Evolutionary conservation across 1,140 invertebrate species (phyloP).

Genomic region (Eufriesea mexicana): DNA sequence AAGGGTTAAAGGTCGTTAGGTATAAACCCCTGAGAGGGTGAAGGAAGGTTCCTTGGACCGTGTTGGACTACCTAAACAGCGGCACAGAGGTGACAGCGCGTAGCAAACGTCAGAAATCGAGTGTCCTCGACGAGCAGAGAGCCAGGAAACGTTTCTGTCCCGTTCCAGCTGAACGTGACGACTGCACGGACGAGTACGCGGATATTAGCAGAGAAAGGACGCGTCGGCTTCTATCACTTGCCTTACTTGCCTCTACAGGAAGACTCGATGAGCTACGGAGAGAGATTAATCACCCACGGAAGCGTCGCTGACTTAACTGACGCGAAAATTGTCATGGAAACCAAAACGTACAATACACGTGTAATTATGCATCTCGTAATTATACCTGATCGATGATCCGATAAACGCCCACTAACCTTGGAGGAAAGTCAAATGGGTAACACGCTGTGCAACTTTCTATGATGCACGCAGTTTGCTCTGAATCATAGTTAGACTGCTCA

Average conservation of each 20-base stretch:
- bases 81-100: slow-evolving; percentile 37
- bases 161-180: slow-evolving; percentile 67
- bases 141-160: slow-evolving; percentile 64
- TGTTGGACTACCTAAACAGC: slow-evolving; percentile 22
- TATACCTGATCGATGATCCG: neutral
- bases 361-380: too few species aligned
- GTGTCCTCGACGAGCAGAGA: slow-evolving; percentile 49
- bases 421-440: too few species aligned
- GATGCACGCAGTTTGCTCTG: too few species aligned
- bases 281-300: neutral
- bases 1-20: too few species aligned
- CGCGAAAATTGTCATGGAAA: neutral
- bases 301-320: neutral
- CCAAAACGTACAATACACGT: neutral
- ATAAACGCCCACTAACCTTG: too few species aligned
- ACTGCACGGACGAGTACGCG: slow-evolving; percentile 27
- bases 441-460: neutral
- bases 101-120: slow-evolving; percentile 67
- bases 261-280: neutral
- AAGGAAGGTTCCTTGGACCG: too few species aligned
- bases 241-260: slow-evolving; percentile 9
- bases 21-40: too few species aligned
- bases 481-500: too few species aligned
- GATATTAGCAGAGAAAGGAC: slow-evolving; percentile 33
- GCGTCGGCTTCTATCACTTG: neutral